Evolutionary conservation across 2,888 invertebrate genomes (phyloP), one percentile per base, ranked within the genome.

Genomic region (Neoaliturus tenellus): DNA sequence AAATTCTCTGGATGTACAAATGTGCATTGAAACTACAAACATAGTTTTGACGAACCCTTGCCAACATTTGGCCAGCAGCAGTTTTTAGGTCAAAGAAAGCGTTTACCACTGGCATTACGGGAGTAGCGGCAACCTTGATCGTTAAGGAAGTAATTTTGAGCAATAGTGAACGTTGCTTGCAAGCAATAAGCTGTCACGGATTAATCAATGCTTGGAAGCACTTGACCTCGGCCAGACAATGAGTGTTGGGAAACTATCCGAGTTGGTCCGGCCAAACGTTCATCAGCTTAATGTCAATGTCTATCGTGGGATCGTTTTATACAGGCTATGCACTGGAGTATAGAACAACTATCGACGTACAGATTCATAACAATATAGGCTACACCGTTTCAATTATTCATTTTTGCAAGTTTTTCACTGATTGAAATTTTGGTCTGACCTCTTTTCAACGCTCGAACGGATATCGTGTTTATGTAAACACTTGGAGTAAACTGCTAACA

Each of bases 61-160:
- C 14, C 12, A 48, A 48, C 48, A 48, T 48, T 14, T 48, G 48
- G 4, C 35, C 14, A 48, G 48, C 48, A 17, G 48, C 17, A 48
- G 14, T 3, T 48, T 10, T 23, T 4, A 31, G 62, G 62, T 31
- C 62, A 17, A 62, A 62, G 62, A 62, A 62, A 62, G 62, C 62
- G n/a, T n/a, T n/a, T n/a, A n/a, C n/a, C n/a, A 8, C 51, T 28
- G 62, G 31, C 62, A 62, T 62, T 62, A 62, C 8, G 17, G 31
- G 28, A 17, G 28, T 31, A 28, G 23, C 55, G 55, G 28, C 62
- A 62, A 31, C 62, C 62, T 62, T 62, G 62, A 55, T 62, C 10
- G 62, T 62, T 14, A 14, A 31, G 62, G 62, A 62, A 62, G 62
- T 62, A 28, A 62, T 62, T 62, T 62, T 62, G 62, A 62, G 62